Base-by-base conservation (phyloP, 2,888 invertebrate species). In the Spatulosminthurus flaviceps region DNA sequence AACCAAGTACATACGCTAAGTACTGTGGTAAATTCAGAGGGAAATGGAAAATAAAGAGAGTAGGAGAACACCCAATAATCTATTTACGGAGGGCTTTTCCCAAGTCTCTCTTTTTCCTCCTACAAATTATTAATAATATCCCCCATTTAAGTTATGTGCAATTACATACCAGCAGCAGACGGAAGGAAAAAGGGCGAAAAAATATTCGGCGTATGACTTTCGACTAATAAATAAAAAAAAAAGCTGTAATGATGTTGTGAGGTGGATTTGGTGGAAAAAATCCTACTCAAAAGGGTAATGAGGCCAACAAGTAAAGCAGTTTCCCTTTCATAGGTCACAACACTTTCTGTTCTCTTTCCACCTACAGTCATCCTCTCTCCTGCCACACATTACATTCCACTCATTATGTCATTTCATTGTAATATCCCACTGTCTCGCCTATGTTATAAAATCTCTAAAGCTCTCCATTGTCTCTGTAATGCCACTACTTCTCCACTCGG, bases 11-110 rank as follows among this genome's bases (percentile, higher is more conserved):
- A n/a, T n/a, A n/a, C n/a, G n/a, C n/a, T n/a, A n/a, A n/a, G n/a
- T n/a, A n/a, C n/a, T n/a, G n/a, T 34, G 9, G 51, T 11, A 51
- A 51, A 9, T 51, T 13, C 16, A 19, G 5, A 51, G 5, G 51
- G 51, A 51, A 51, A 16, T 2, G 51, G 51, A 16, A n/a, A n/a
- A 11, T 51, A 51, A 51, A 51, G 19, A 19, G 51, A 51, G 16
- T 51, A 51, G 51, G 51, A 51, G 51, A 51, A 51, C 51, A 51
- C 51, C 51, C 51, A 51, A 51, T 51, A 51, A 51, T 51, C 51
- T 51, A 51, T 51, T 51, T 51, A 51, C 5, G 51, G 51, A 51
- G 9, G 51, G 51, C 51, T 51, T 51, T 51, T 51, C 51, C 51
- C 51, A 51, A n/a, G 19, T 51, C 19, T 11, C 51, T 51, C 5